Percentiles rank a stretch among this genome's conserved stretches.
These are phyloP conservation scores for Cephalopterus ornatus DNA, from an alignment of 2,113 vertebrate species.

Conservation along the genomic window DNA sequence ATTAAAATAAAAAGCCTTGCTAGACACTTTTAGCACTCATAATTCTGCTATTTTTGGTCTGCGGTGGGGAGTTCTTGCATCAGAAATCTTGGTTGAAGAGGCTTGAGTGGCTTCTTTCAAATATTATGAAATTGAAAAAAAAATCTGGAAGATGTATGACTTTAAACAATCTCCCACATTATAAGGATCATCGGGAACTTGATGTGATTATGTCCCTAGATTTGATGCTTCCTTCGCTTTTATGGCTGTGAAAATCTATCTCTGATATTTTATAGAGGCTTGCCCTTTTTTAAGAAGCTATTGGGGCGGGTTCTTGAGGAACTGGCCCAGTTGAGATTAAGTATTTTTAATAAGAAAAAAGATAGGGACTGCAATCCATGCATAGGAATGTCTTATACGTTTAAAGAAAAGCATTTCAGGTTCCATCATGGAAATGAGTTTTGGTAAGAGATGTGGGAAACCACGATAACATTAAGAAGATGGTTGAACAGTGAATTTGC, in stretches of 20 bases:
- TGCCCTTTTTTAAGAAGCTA: background rate
- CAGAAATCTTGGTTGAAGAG: constrained; percentile 16
- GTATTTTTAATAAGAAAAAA: background rate
- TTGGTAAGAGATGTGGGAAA: background rate
- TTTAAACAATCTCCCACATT: background rate
- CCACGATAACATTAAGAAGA: background rate
- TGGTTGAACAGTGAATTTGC: background rate
- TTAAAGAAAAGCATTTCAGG: background rate
- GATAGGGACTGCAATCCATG: background rate
- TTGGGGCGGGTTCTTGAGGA: background rate
- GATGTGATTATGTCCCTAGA: background rate
- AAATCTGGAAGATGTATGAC: background rate
- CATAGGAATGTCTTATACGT: background rate
- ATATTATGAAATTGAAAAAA: background rate
- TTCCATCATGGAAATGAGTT: background rate
- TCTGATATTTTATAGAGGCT: background rate
- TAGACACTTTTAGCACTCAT: constrained; percentile 52
- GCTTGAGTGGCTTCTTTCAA: constrained; percentile 51
- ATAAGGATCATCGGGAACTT: background rate
- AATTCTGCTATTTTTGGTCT: constrained; percentile 59
- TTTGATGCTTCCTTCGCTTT: background rate
- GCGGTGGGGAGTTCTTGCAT: constrained; percentile 12
- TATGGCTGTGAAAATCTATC: background rate
- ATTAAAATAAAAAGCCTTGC: constrained; percentile 71
- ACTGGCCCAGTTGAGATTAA: background rate